Conservation (phyloP, 1,140 invertebrate genomes). For the Helicoverpa armigera region DNA sequence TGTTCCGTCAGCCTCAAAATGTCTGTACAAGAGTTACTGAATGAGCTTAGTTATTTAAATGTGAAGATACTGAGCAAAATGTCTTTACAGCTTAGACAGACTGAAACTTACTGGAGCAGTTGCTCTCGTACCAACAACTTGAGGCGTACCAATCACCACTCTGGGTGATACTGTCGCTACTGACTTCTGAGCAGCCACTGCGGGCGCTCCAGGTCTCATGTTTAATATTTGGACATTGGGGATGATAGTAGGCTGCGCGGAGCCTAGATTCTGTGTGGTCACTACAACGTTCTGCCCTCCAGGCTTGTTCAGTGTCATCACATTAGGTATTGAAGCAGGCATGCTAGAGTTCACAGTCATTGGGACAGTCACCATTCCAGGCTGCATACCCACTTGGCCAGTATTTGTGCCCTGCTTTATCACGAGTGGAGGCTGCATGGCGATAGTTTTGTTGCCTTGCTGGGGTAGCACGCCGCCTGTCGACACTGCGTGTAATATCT, state of each 20-base stretch:
- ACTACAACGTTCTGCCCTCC: constrained; percentile 86
- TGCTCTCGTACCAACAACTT: constrained; percentile 93
- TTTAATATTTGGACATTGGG: constrained; percentile 95
- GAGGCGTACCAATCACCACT: constrained; percentile 92
- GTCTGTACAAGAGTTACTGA: constrained; percentile 44
- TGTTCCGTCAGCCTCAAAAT: constrained; percentile 48
- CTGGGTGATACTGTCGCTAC: constrained; percentile 90
- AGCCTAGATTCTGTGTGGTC: constrained; percentile 87
- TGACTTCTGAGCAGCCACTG: constrained; percentile 91
- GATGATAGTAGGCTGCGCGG: constrained; percentile 88
- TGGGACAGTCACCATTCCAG: constrained; percentile 90
- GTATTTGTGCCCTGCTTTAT: constrained; percentile 89
- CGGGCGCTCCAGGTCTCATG: constrained; percentile 90
- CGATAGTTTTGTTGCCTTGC: constrained; percentile 86
- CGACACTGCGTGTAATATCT: constrained; percentile 77
- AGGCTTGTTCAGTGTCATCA: constrained; percentile 86
- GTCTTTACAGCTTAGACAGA: constrained; percentile 37
- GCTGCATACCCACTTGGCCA: constrained; percentile 87
- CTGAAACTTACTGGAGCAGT: constrained; percentile 91
- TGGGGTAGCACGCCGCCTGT: constrained; percentile 82
- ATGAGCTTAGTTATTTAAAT: constrained; percentile 34
- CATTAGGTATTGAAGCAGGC: constrained; percentile 81
- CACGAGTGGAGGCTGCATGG: constrained; percentile 89
- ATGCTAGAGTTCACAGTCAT: constrained; percentile 89
- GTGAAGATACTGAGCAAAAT: constrained; percentile 49